Evolutionary conservation across 2,888 invertebrate genomes (phyloP), one percentile per base, ranked within the genome.

Genomic region (Dichetophora obliterata): DNA sequence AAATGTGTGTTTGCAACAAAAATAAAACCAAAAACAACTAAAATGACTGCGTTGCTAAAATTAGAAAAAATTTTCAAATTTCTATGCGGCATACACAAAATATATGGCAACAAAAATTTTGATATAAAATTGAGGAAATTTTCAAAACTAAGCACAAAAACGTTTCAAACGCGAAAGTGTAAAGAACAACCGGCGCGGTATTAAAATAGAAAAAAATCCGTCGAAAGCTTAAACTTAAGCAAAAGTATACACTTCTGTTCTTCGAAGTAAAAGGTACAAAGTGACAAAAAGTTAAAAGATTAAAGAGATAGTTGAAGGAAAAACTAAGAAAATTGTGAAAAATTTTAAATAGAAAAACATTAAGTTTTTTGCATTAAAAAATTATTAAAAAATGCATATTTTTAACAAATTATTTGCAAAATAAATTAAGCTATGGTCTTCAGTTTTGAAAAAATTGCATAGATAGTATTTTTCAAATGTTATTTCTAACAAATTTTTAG

Each of bases 1-100:
- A 66, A 37, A 66, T 66, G 37, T 66, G 34, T 66, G n/a, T 43
- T 37, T 37, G 37, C 22, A 24, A 59, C 43, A 43, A 73, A 50
- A 57, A 31, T 16, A 43, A 48, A 31, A 59, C 75, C 19, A 43
- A 68, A 75, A 78, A 76, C 54, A 52, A 75, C 61, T 4, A 65
- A 68, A 76, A 78, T 79, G 75, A 82, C 75, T 82, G 84, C 82
- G 79, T 71, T 71, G 74, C 83, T 85, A 85, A 81, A 84, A 80
- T 83, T 85, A 85, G 83, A 81, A 76, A 83, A n/a, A 84, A 80
- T 82, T 83, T 82, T 85, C 80, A 84, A 84, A 83, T 85, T 84
- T 83, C 82, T 84, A 50, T 27, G 24, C 22, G 83, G 85, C 81
- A 78, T 54, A 75, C 72, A 74, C 81, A 80, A 57, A 69, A 74